Evolutionary conservation across 2,888 invertebrate species (phyloP).

Genomic region (Agrotis puta): DNA sequence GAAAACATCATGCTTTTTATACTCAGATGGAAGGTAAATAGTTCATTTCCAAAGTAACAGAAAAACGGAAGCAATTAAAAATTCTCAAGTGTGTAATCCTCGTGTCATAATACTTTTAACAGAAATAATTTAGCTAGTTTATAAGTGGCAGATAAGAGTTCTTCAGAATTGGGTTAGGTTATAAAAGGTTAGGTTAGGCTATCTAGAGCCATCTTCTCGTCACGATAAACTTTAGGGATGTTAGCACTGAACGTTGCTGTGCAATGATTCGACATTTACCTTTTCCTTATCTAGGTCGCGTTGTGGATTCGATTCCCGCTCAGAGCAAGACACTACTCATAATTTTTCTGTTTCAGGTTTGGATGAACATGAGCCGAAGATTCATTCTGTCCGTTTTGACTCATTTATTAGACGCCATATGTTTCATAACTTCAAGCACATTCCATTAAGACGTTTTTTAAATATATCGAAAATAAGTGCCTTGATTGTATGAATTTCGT

Average conservation of each 20-base stretch:
- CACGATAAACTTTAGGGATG: slow-evolving; percentile 20
- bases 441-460: neutral
- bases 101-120: slow-evolving; percentile 7
- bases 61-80: neutral
- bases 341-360: neutral
- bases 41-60: slow-evolving; percentile 4
- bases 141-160: slow-evolving; percentile 38
- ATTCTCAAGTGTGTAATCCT: slow-evolving; percentile 1
- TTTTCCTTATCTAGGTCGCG: neutral
- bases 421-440: too few species aligned
- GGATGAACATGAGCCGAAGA: neutral
- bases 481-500: neutral
- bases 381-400: neutral
- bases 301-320: neutral
- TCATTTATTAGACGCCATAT: too few species aligned
- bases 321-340: neutral
- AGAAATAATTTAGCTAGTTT: slow-evolving; percentile 24
- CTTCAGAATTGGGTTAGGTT: slow-evolving; percentile 56
- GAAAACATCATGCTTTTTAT: slow-evolving; percentile 13
- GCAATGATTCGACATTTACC: neutral
- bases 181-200: slow-evolving; percentile 59
- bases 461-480: neutral
- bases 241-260: neutral
- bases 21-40: neutral
- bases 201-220: slow-evolving; percentile 40